phyloP scores from a whole-genome alignment of 2,888 invertebrate species.

The Melanargia galathea region DNA sequence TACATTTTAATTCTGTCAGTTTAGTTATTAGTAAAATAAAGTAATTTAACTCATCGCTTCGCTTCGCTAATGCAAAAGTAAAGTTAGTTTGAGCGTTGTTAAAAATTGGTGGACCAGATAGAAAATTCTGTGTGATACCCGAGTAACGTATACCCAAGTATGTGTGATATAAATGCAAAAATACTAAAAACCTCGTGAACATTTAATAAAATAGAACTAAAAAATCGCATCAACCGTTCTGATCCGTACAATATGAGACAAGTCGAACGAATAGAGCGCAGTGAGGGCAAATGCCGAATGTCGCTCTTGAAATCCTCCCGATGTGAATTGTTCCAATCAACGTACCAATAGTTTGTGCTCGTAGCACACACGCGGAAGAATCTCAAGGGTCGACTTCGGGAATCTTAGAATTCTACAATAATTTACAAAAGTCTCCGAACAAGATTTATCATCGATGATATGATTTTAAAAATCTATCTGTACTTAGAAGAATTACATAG shows the following conservation, averaged over 20 bases:
- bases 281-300: constrained; percentile 7
- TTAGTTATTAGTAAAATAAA: neutral
- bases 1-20: neutral
- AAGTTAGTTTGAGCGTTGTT: constrained; percentile 23
- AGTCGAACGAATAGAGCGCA: constrained; percentile 7
- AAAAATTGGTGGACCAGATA: constrained; percentile 25
- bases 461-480: constrained; percentile 72
- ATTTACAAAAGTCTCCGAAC: constrained; percentile 61
- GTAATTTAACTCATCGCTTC: neutral
- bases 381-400: constrained; percentile 46
- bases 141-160: neutral
- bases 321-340: constrained; percentile 12
- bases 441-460: constrained; percentile 67
- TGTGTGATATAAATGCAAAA: constrained; percentile 22
- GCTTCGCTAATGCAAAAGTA: too few species aligned
- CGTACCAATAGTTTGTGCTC: constrained; percentile 47
- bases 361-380: constrained; percentile 39
- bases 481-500: constrained; percentile 73
- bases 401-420: constrained; percentile 58
- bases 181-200: constrained; percentile 14
- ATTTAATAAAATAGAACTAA: neutral
- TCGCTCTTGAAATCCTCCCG: constrained; percentile 20
- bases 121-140: neutral
- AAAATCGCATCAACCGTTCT: neutral
- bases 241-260: neutral